Base-by-base conservation (phyloP, 2,797 vertebrate genomes). In the Cephalopachus bancanus region DNA sequence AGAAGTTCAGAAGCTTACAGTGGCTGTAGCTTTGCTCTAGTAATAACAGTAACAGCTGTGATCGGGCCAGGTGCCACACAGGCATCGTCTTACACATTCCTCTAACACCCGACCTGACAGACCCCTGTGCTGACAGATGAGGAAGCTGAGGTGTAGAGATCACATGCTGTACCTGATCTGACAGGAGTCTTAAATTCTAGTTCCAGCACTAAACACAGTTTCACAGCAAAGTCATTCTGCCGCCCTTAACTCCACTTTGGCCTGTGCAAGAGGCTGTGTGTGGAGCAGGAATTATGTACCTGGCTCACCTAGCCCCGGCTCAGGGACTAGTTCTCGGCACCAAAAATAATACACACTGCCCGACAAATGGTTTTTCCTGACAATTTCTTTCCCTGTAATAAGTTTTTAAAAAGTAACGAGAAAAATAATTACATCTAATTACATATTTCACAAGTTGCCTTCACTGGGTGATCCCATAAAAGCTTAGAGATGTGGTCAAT, bases 81-180 rank as follows among this genome's bases (percentile, higher is more conserved):
- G 20, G 14, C 15, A 62, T 2, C 15, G 26, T 62, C 55, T 49
- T 15, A 7, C 0, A 30, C 10, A 10, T 69, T 71, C 72, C 44
- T 30, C 1, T 7, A 59, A 44, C 7, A 10, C 62, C 2, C 19
- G 26, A 14, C 51, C 53, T 17, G 37, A 67, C 74, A 30, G 10
- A 59, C 19, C n/a, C 74, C 14, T 11, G 3, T 10, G 37, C 37
- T 0, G 53, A 33, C 20, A 10, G 49, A 26, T 4, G 11, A 6
- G 37, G n/a, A 59, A 24, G 28, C 17, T 0, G 1, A 12, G 19
- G 24, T 5, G 11, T 11, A 26, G 22, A 74, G 85, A 22, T 0
- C 0, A 17, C 15, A 16, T 2, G 14, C 62, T 0, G 0, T 1
- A 4, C 28, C 0, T 44, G 0, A 17, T 28, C 72, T 49, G 7